phyloP scores from a whole-genome alignment of 2,113 vertebrate genomes.

The Macrotis lagotis region DNA sequence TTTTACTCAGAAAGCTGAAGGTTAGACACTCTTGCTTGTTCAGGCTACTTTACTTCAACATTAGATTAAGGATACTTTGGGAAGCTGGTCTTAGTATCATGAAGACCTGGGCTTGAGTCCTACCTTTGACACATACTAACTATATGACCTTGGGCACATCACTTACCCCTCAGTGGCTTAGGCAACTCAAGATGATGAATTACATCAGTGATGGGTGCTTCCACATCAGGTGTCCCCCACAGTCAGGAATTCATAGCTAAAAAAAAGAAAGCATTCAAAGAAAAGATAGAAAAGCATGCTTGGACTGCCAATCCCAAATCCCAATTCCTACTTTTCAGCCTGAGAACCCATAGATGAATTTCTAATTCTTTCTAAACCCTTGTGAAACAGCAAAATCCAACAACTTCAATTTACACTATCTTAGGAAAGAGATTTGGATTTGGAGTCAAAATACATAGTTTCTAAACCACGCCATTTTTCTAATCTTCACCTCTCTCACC shows the following conservation, averaged over 20 bases:
- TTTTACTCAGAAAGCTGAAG: neutral
- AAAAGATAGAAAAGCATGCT: neutral
- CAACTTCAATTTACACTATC: neutral
- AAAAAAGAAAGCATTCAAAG: neutral
- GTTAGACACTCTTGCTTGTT: neutral
- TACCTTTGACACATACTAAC: neutral
- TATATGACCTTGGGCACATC: neutral
- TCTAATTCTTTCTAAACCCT: constrained; percentile 2
- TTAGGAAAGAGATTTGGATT: neutral
- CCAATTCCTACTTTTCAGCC: neutral
- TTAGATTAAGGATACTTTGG: neutral
- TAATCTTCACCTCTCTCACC: neutral
- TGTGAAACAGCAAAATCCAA: constrained; percentile 20
- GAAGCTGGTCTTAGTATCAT: neutral
- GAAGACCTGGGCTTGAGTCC: neutral
- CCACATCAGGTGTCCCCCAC: neutral
- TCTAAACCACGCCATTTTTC: neutral
- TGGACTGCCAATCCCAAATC: neutral
- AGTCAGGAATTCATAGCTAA: constrained; percentile 4
- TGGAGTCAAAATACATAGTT: neutral
- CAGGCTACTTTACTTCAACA: neutral
- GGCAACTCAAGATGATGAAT: too few species aligned
- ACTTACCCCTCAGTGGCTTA: neutral
- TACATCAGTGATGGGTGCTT: neutral
- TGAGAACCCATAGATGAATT: neutral